A percentile compares a stretch with the other conserved stretches of the same genome.
phyloP scores from a whole-genome alignment of 1,140 invertebrate genomes.

The Rhagoletis zephyria region DNA sequence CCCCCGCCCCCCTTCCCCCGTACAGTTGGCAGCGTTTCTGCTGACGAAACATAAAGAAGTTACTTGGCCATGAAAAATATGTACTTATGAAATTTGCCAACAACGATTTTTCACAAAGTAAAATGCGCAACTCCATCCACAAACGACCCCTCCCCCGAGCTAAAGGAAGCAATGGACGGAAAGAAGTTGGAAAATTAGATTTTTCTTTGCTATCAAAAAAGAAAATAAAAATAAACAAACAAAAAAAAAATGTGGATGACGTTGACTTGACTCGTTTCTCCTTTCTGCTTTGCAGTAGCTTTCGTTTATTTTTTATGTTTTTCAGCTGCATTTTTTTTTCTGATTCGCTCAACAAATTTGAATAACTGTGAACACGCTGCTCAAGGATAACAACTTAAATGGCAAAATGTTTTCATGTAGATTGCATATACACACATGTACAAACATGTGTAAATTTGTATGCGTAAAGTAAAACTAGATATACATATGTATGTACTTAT shows the following conservation, averaged over 20 bases:
- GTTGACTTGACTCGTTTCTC: neutral
- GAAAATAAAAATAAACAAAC: too few relatives aligned
- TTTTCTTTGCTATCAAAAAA: neutral
- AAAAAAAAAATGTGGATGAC: too few relatives aligned
- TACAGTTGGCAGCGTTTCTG: too few relatives aligned
- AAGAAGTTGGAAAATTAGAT: constrained; percentile 32
- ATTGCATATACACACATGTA: neutral
- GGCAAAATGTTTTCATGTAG: constrained; percentile 25
- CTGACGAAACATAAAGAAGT: neutral
- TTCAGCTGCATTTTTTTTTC: constrained; percentile 1
- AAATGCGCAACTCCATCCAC: neutral
- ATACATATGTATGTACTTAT: neutral
- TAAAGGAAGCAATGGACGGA: neutral
- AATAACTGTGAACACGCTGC: constrained; percentile 51
- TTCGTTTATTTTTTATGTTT: constrained; percentile 15
- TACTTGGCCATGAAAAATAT: constrained; percentile 35
- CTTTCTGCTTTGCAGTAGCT: neutral
- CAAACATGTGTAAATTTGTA: neutral
- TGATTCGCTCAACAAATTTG: constrained; percentile 25
- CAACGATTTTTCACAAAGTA: constrained; percentile 36
- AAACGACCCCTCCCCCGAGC: too few relatives aligned
- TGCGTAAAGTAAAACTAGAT: neutral
- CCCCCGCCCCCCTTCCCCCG: too few relatives aligned
- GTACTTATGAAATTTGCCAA: constrained; percentile 30
- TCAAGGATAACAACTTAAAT: constrained; percentile 47